Evolutionary conservation across 2,888 invertebrate genomes (phyloP).

Genomic region (Sympetrum striolatum): DNA sequence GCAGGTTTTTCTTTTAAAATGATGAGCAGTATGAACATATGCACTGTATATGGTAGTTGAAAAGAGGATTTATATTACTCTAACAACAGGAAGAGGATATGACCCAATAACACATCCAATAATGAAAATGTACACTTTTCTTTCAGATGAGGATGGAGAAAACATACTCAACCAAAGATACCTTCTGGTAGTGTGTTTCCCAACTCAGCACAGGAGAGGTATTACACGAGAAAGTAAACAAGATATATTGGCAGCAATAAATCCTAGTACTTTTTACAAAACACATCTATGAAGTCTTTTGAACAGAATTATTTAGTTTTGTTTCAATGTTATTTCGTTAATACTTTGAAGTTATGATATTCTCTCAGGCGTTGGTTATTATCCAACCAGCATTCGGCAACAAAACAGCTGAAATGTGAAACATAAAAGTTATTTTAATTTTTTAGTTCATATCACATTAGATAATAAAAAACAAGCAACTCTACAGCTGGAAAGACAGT

Average conservation of each 20-base stretch:
- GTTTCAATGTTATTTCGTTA: slow-evolving; percentile 36
- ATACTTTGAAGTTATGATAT: slow-evolving; percentile 41
- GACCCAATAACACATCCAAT: slow-evolving; percentile 9
- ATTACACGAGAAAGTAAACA: slow-evolving; percentile 36
- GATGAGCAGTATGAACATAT: slow-evolving; percentile 40
- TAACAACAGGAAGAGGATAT: slow-evolving; percentile 36
- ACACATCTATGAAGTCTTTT: slow-evolving; percentile 43
- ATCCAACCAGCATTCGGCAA: slow-evolving; percentile 20
- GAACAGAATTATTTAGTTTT: slow-evolving; percentile 42
- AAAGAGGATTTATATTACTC: neutral
- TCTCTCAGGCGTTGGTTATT: slow-evolving; percentile 10
- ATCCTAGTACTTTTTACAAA: slow-evolving; percentile 44
- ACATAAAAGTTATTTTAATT: neutral
- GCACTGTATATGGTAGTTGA: slow-evolving; percentile 8
- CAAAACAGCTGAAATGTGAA: slow-evolving; percentile 21
- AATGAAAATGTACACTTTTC: slow-evolving; percentile 30
- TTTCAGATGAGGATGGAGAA: slow-evolving; percentile 35
- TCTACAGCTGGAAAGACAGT: too few species aligned
- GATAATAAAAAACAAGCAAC: too few species aligned
- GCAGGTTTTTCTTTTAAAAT: slow-evolving; percentile 11
- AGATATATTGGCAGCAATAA: slow-evolving; percentile 42
- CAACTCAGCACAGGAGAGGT: slow-evolving; percentile 31
- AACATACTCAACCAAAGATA: slow-evolving; percentile 28
- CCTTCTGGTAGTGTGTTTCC: slow-evolving; percentile 18
- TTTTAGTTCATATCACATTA: too few species aligned